These are phyloP conservation scores for Tachypleus tridentatus DNA, from an alignment of 1,140 invertebrate genomes.

Conservation along the genomic window DNA sequence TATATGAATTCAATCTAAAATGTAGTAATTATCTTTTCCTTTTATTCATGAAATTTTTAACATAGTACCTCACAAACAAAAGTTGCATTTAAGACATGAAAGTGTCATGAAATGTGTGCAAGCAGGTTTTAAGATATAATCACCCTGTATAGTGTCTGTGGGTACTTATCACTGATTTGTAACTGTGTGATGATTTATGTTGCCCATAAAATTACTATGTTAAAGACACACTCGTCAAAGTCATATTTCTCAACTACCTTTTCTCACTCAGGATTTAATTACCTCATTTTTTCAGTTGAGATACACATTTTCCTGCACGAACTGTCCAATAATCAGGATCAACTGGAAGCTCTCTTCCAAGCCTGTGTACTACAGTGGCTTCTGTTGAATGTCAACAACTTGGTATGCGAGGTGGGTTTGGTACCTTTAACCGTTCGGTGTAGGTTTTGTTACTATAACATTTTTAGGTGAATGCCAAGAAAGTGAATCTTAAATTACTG, in stretches of 20 bases:
- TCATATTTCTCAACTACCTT: background rate
- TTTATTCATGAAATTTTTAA: too few species aligned
- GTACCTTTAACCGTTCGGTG: too few species aligned
- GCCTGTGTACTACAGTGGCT: conserved; percentile 6
- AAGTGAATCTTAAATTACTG: too few species aligned
- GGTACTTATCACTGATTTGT: conserved; percentile 2
- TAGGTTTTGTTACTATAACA: too few species aligned
- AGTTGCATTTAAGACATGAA: too few species aligned
- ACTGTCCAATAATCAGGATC: background rate
- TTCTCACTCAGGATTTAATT: background rate
- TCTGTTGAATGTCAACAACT: background rate
- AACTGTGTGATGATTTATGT: background rate
- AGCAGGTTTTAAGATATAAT: background rate
- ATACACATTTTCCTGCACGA: conserved; percentile 5
- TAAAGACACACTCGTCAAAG: background rate
- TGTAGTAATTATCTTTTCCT: too few species aligned
- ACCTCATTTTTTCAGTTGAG: conserved; percentile 2
- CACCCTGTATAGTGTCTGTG: background rate
- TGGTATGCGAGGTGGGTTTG: too few species aligned
- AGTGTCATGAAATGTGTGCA: too few species aligned
- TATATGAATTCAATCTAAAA: too few species aligned
- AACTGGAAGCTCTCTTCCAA: conserved; percentile 15
- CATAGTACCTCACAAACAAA: too few species aligned
- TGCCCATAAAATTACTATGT: background rate
- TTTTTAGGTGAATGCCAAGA: too few species aligned